A percentile compares a stretch with the other conserved stretches of the same genome.
Conservation (phyloP, 1,140 invertebrate genomes). For the Heliothis virescens region DNA sequence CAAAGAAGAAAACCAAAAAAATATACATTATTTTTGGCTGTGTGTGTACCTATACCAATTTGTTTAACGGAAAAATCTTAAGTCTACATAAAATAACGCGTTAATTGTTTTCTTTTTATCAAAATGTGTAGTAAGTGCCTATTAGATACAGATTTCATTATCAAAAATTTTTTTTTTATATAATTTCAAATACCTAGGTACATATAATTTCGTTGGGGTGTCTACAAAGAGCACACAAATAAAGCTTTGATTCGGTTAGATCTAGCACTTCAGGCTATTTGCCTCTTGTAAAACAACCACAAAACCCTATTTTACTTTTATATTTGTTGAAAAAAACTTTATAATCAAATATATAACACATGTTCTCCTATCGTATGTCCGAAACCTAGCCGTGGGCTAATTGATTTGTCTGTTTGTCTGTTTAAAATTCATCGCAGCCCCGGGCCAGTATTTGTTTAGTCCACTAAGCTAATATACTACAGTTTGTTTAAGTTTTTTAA, state of each 20-base stretch:
- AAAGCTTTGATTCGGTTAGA: neutral
- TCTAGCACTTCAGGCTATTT: neutral
- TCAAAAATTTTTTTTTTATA: no score
- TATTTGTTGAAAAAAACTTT: neutral
- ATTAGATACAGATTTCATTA: no score
- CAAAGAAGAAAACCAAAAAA: no score
- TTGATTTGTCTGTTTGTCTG: constrained; percentile 62
- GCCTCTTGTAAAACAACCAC: neutral
- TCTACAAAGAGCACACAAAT: neutral
- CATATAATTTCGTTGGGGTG: no score
- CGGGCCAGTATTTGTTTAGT: constrained; percentile 57
- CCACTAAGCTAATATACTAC: constrained; percentile 67
- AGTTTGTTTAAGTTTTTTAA: constrained; percentile 70
- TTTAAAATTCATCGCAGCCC: constrained; percentile 65
- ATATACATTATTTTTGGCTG: no score
- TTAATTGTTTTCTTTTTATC: no score
- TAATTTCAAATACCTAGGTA: no score
- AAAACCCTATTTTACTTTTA: neutral
- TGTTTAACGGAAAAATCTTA: no score
- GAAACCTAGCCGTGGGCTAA: constrained; percentile 68
- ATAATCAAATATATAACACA: constrained; percentile 52
- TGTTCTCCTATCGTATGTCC: constrained; percentile 62
- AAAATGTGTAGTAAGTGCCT: no score
- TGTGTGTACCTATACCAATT: no score
- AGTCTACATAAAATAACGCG: no score